Evolutionary conservation across 2,797 vertebrate species (phyloP), one percentile per base, ranked within the genome.

Genomic region (Sebastes vulpes): DNA sequence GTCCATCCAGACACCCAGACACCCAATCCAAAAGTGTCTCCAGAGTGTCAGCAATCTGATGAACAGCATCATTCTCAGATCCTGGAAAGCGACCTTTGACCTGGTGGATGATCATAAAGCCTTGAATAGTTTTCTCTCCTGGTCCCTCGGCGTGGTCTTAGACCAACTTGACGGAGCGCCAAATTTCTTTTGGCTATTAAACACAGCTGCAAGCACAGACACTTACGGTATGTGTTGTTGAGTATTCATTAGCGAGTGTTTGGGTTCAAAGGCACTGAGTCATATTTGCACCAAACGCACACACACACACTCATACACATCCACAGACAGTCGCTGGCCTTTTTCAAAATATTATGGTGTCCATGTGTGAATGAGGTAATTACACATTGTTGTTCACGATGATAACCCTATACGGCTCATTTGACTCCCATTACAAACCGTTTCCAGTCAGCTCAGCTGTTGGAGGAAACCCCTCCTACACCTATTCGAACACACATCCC

Each of bases 361-460:
- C 91, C 86, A 92, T 92, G 91, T 94, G 94, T 89, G 89, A 93
- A 92, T 94, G 91, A 94, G 81, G 92, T 94, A 87, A 92, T 92
- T 86, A 85, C 83, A 65, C 73, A 28, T 68, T 72, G 79, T 84
- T 81, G 65, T 46, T 90, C 63, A 54, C 42, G 1, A 56, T 79
- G 76, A 86, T 86, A 84, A 85, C 77, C 72, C 69, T 50, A 6
- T 53, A 71, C 48, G 70, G 66, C 84, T 89, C 73, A 69, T 84
- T 88, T 82, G 42, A 81, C 64, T 52, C 81, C 72, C 68, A 74
- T 84, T 80, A 78, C 63, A 61, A 82, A 83, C 29, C 50, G 25
- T 60, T 77, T 82, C 69, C 78, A 81, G 75, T 61, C 52, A 4
- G 9, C 46, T 83, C 72, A 53, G 66, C 80, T 82, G 70, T 60